Percentiles rank a stretch among this genome's conserved stretches.
Evolutionary conservation across 2,113 vertebrate species (phyloP).

Genomic region (Oophaga pumilio): DNA sequence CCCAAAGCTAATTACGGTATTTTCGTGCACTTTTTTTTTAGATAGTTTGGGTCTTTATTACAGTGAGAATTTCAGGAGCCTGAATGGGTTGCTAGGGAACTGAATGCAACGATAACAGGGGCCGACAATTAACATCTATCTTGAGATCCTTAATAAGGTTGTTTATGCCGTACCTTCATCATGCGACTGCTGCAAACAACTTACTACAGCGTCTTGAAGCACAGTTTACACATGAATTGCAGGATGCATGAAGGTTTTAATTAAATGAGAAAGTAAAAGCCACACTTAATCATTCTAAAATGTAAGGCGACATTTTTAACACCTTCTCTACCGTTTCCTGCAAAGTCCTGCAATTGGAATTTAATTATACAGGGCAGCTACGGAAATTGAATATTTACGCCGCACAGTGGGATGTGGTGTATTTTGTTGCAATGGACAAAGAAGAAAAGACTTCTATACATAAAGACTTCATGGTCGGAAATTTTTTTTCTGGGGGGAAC

Average conservation of each 20-base stretch:
- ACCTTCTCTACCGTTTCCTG: neutral
- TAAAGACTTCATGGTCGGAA: no score
- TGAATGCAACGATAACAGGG: constrained; percentile 43
- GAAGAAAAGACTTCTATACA: no score
- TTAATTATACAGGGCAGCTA: neutral
- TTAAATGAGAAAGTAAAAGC: constrained; percentile 40
- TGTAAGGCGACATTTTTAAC: neutral
- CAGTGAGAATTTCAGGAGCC: constrained; percentile 49
- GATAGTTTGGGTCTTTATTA: constrained; percentile 45
- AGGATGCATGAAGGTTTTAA: constrained; percentile 31
- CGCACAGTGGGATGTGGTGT: neutral
- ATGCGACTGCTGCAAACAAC: constrained; percentile 50
- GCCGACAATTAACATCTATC: constrained; percentile 57
- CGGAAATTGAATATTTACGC: no score
- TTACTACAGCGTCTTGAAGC: constrained; percentile 16
- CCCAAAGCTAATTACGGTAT: constrained; percentile 51
- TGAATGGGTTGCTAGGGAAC: constrained; percentile 43
- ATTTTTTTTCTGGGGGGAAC: no score
- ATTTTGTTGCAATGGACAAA: neutral
- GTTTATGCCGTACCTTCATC: constrained; percentile 54
- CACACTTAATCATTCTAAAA: neutral
- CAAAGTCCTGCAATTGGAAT: neutral
- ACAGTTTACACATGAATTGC: constrained; percentile 2
- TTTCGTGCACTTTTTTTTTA: constrained; percentile 12
- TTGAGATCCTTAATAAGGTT: constrained; percentile 58